phyloP scores from a whole-genome alignment of 1,140 invertebrate species.

The Chironomus tepperi region DNA sequence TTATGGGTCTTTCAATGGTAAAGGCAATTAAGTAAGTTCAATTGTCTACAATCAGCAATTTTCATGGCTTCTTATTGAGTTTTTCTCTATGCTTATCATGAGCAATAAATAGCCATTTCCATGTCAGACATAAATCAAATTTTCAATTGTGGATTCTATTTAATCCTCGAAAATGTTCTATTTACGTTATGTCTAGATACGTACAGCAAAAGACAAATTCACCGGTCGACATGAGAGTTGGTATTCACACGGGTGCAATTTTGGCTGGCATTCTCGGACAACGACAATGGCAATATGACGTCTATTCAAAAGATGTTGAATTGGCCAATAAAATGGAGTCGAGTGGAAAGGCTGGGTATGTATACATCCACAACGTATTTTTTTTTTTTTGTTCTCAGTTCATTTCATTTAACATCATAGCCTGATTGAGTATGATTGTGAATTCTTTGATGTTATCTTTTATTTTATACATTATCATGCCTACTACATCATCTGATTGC shows the following conservation, averaged over 20 bases:
- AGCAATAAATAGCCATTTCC: too few relatives aligned
- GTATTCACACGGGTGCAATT: constrained; percentile 93
- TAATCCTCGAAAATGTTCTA: constrained; percentile 23
- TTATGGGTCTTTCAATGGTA: constrained; percentile 94
- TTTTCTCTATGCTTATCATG: too few relatives aligned
- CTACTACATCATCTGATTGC: too few relatives aligned
- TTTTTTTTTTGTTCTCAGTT: constrained; percentile 19
- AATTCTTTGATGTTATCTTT: constrained; percentile 25
- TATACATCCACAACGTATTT: too few relatives aligned
- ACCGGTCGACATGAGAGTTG: constrained; percentile 95
- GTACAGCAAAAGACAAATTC: constrained; percentile 92
- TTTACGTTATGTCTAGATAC: constrained; percentile 50
- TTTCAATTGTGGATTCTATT: not conserved
- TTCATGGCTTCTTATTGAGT: not conserved
- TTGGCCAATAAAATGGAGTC: constrained; percentile 99
- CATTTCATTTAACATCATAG: not conserved
- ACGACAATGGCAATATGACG: constrained; percentile 97
- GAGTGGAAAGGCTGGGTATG: constrained; percentile 89
- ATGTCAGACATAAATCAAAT: not conserved
- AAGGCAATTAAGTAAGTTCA: constrained; percentile 82
- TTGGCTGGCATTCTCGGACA: constrained; percentile 93
- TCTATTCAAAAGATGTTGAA: constrained; percentile 95
- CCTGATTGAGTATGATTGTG: constrained; percentile 16
- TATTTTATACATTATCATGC: constrained; percentile 24
- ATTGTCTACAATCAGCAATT: not conserved